Conservation (phyloP, 2,888 invertebrate species). For the Hypena proboscidalis region DNA sequence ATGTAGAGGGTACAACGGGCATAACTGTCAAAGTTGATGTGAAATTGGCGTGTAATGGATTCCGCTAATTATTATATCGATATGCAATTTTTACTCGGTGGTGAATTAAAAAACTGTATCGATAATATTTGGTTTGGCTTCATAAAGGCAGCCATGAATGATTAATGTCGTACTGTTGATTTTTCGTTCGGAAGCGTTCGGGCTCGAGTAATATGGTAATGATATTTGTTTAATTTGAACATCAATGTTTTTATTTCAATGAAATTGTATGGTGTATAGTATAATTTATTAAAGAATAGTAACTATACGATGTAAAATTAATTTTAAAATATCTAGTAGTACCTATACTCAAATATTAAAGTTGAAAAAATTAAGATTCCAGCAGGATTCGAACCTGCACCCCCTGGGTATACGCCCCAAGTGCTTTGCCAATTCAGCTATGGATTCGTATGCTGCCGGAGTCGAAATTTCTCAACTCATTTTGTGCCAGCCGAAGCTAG, state of each 20-base stretch:
- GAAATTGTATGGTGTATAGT: no score
- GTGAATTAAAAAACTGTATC: constrained; percentile 51
- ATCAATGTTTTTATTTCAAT: constrained; percentile 19
- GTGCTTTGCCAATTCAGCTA: no score
- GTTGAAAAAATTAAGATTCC: no score
- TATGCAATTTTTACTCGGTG: constrained; percentile 49
- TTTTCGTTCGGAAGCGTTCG: constrained; percentile 74
- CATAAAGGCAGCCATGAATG: constrained; percentile 71
- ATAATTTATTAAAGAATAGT: no score
- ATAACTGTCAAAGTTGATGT: constrained; percentile 36
- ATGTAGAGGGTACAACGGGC: constrained; percentile 46
- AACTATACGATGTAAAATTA: no score
- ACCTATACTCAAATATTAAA: no score
- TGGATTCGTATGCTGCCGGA: no score
- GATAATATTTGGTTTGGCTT: constrained; percentile 57
- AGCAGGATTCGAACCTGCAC: no score
- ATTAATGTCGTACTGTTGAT: constrained; percentile 71
- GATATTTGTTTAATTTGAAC: constrained; percentile 52
- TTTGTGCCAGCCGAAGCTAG: no score
- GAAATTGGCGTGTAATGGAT: constrained; percentile 67
- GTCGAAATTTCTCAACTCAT: no score
- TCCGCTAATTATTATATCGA: constrained; percentile 66
- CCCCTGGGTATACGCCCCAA: no score
- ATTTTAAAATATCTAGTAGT: no score
- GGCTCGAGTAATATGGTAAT: constrained; percentile 65